These are phyloP conservation scores for Cabera pusaria DNA, from an alignment of 2,888 invertebrate species.

Conservation along the genomic window DNA sequence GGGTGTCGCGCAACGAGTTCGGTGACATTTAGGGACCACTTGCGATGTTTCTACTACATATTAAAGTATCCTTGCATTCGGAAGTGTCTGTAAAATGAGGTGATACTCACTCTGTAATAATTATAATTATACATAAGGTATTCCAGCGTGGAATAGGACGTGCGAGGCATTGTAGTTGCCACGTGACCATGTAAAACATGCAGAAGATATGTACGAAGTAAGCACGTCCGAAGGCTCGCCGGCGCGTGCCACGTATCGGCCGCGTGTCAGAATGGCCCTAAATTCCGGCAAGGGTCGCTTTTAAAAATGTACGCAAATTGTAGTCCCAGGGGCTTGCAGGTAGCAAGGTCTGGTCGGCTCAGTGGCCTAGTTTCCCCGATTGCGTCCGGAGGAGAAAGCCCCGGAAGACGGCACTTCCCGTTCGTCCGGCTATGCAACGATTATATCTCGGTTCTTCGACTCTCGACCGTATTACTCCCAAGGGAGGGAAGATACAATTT, in stretches of 20 bases:
- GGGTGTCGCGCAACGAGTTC: slow-evolving; percentile 8
- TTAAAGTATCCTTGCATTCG: neutral
- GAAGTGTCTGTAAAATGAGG: too few species aligned
- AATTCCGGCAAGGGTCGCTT: slow-evolving; percentile 34
- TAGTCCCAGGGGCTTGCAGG: slow-evolving; percentile 9
- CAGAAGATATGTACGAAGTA: neutral
- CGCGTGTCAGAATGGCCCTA: slow-evolving; percentile 9
- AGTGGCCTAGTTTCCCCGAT: slow-evolving; percentile 7
- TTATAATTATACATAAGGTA: too few species aligned
- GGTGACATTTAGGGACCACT: neutral
- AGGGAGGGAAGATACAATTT: too few species aligned
- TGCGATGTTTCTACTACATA: neutral
- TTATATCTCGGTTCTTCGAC: slow-evolving; percentile 3
- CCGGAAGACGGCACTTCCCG: slow-evolving; percentile 10
- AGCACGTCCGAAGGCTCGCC: neutral
- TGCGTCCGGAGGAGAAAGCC: neutral
- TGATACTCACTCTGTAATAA: too few species aligned
- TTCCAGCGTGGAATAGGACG: too few species aligned
- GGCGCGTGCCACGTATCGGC: slow-evolving; percentile 10
- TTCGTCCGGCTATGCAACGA: slow-evolving; percentile 3
- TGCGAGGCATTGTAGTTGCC: too few species aligned
- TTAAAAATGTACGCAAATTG: slow-evolving; percentile 49
- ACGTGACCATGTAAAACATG: neutral
- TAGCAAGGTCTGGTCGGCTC: slow-evolving; percentile 1
- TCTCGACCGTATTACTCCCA: too few species aligned